A percentile compares a stretch with the other conserved stretches of the same genome.
phyloP scores from a whole-genome alignment of 2,113 vertebrate genomes.

The Pygoscelis antarcticus region DNA sequence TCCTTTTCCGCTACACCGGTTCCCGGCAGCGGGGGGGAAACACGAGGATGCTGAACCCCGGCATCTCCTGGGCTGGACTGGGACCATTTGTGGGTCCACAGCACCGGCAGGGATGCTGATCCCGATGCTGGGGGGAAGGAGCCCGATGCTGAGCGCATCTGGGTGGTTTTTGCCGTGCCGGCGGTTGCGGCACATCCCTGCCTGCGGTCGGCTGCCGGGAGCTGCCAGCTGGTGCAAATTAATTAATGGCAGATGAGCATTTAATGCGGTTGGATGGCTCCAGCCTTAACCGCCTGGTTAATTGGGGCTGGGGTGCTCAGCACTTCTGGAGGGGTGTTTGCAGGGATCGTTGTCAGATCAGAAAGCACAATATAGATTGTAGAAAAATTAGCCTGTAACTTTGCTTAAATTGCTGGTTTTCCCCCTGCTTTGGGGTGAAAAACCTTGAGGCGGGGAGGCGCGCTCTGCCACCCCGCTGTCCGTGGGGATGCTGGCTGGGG shows the following conservation, averaged over 20 bases:
- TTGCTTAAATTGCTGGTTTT: background rate
- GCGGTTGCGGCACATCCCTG: background rate
- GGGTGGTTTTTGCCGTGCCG: rapidly evolving
- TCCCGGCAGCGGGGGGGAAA: background rate
- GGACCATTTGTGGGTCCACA: rapidly evolving
- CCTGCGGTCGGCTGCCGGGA: background rate
- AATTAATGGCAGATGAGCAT: background rate
- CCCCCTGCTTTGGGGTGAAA: background rate
- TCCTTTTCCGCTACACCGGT: background rate
- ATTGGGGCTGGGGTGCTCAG: background rate
- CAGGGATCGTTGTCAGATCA: rapidly evolving
- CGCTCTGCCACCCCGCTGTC: background rate
- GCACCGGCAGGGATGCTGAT: rapidly evolving
- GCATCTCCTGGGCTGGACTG: background rate
- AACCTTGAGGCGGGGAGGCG: rapidly evolving
- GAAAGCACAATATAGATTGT: rapidly evolving
- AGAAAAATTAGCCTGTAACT: background rate
- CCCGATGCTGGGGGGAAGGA: background rate
- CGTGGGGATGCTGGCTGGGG: background rate
- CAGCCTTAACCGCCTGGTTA: background rate
- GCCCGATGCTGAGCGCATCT: rapidly evolving
- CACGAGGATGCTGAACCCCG: rapidly evolving
- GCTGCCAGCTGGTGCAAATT: background rate
- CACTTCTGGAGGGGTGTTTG: rapidly evolving
- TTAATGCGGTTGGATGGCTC: background rate